These are phyloP conservation scores for Mastacembelus armatus DNA, from an alignment of 2,797 vertebrate species.

Conservation along the genomic window DNA sequence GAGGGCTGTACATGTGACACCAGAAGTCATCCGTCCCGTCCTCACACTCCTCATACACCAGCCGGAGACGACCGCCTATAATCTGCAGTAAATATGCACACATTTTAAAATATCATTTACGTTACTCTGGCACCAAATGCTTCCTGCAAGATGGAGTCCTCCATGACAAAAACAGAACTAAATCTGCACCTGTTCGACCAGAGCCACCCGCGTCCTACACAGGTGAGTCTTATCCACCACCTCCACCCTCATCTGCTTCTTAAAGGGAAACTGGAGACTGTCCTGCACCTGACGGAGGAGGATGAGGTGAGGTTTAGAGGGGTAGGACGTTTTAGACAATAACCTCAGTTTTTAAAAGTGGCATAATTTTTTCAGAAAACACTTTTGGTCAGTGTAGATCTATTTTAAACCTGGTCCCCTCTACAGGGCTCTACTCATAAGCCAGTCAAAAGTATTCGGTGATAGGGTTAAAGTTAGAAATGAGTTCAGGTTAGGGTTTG, in stretches of 20 bases:
- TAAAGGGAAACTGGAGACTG: slow-evolving; percentile 94
- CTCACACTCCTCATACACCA: slow-evolving; percentile 94
- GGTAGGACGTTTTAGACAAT: neutral
- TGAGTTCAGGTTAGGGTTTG: neutral
- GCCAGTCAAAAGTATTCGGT: no score
- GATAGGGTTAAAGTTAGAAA: no score
- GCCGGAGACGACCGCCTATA: slow-evolving; percentile 90
- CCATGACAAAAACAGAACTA: neutral
- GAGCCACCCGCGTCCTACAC: slow-evolving; percentile 91
- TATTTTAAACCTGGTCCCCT: no score
- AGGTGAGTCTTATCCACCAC: slow-evolving; percentile 96
- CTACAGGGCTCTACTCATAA: no score
- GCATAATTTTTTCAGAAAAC: no score
- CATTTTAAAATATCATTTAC: neutral
- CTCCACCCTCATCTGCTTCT: slow-evolving; percentile 94
- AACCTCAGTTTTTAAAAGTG: no score
- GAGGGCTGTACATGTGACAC: slow-evolving; percentile 97
- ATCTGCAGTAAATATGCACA: slow-evolving; percentile 36
- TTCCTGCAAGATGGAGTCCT: neutral
- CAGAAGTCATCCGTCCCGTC: slow-evolving; percentile 96
- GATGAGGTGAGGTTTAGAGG: no score
- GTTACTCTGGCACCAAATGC: neutral
- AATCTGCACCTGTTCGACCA: slow-evolving; percentile 86
- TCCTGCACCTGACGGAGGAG: slow-evolving; percentile 87
- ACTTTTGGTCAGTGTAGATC: no score